phyloP scores from a whole-genome alignment of 2,113 vertebrate genomes.

The Labrus mixtus region DNA sequence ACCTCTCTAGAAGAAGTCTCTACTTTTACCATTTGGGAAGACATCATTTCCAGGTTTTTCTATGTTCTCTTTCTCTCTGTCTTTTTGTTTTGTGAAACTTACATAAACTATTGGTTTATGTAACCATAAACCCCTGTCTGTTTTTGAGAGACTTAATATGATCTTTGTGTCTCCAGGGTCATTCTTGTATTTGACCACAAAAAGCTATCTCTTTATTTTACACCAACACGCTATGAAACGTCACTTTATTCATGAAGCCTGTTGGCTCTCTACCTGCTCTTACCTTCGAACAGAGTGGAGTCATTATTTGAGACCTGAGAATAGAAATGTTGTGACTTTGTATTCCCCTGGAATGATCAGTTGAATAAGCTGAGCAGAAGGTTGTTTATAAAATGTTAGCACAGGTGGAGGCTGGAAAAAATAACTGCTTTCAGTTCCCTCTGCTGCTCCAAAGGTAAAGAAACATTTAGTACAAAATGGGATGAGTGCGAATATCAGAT shows the following conservation, averaged over 20 bases:
- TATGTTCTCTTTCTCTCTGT: constrained; percentile 9
- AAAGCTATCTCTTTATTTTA: no score
- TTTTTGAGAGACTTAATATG: background rate
- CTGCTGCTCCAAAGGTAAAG: background rate
- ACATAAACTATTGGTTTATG: background rate
- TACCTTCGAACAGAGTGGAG: no score
- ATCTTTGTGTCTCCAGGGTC: background rate
- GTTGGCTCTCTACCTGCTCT: no score
- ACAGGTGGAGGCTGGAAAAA: no score
- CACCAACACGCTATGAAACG: no score
- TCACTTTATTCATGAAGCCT: no score
- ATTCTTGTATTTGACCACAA: background rate
- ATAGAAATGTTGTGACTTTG: no score
- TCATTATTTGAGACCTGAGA: no score
- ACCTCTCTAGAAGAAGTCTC: background rate
- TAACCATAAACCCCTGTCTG: no score
- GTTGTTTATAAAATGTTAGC: no score
- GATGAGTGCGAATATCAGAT: background rate
- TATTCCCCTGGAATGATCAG: no score
- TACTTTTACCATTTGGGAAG: constrained; percentile 28
- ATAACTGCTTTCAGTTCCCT: no score
- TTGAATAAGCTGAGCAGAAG: background rate
- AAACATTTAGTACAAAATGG: background rate
- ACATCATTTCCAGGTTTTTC: background rate
- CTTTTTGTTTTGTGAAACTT: background rate